Base-by-base conservation (phyloP, 2,113 vertebrate species). In the Nipponia nippon region DNA sequence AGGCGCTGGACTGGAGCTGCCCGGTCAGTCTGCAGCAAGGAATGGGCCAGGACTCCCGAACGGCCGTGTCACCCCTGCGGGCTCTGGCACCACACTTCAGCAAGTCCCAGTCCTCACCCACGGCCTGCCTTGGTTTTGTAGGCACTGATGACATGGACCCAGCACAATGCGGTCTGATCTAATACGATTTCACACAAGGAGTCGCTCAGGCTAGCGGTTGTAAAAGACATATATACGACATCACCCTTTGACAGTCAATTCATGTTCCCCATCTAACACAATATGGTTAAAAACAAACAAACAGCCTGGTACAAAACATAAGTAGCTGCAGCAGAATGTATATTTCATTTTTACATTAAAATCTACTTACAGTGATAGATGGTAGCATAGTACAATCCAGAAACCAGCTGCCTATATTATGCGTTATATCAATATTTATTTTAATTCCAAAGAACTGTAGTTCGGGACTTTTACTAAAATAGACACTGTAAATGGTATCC, bases 341-440 rank as follows among this genome's bases (percentile, higher is more conserved):
- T 89, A 53, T 90, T 94, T 86, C 65, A 73, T 80, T 95, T 89
- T 77, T 95, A 46, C 49, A 53, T 95, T 96, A 92, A 92, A 96
- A 97, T 56, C 83, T 95, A 87, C 78, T 97, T 96, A 75, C 2
- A 6, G 38, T 94, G 91, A 96, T 92, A 94, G 75, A 94, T 83
- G 93, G 50, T 30, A 80, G 52, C 69, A 20, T 5, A 1, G 83
- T 49, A n/a, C 55, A 56, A 75, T 83, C 75, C 92, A 87, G 86
- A 89, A 97, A 63, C 56, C 67, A 92, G 87, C 58, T 90, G 83
- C 73, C 75, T 89, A 29, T 82, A 84, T 62, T 91, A 70, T 22
- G 90, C 63, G n/a, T 81, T 93, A 73, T 89, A 90, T 90, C 82
- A 87, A 91, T 94, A 94, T 94, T 97, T 95, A 90, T 93, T 95